phyloP scores from a whole-genome alignment of 2,888 invertebrate species.

The Rhabditoides inermis region DNA sequence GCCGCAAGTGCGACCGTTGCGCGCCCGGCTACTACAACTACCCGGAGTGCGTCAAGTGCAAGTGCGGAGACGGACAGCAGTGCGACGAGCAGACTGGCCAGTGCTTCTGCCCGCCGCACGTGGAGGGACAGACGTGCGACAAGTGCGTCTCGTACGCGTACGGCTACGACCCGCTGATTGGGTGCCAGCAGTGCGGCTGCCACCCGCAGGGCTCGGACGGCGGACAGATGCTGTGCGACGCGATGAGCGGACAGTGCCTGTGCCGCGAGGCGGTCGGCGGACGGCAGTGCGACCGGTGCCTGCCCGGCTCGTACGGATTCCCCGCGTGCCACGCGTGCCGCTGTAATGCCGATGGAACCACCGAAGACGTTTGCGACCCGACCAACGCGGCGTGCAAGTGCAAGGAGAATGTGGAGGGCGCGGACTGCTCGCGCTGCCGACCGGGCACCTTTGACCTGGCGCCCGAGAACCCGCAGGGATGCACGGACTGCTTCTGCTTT shows the following conservation, averaged over 20 bases:
- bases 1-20: conserved; percentile 71
- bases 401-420: conserved; percentile 70
- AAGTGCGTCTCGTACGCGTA: conserved; percentile 79
- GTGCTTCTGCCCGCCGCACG: conserved; percentile 84
- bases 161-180: conserved; percentile 83
- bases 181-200: conserved; percentile 88
- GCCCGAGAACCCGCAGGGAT: conserved; percentile 74
- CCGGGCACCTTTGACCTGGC: conserved; percentile 84
- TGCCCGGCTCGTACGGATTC: conserved; percentile 69
- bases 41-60: conserved; percentile 69
- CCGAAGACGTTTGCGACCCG: conserved; percentile 78
- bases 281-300: conserved; percentile 78
- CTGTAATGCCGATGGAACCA: conserved; percentile 59
- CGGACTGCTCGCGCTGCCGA: conserved; percentile 74
- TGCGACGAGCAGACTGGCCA: conserved; percentile 80
- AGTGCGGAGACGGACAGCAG: conserved; percentile 70
- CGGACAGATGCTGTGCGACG: conserved; percentile 76
- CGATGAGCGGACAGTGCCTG: conserved; percentile 75
- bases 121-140: conserved; percentile 80
- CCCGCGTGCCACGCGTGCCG: conserved; percentile 75
- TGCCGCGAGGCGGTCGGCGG: conserved; percentile 81
- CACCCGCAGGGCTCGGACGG: conserved; percentile 72
- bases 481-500: conserved; percentile 93
- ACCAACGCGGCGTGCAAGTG: conserved; percentile 68
- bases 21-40: conserved; percentile 87